Evolutionary conservation across 1,140 invertebrate species (phyloP).

Genomic region (Tetragnatha versicolor): DNA sequence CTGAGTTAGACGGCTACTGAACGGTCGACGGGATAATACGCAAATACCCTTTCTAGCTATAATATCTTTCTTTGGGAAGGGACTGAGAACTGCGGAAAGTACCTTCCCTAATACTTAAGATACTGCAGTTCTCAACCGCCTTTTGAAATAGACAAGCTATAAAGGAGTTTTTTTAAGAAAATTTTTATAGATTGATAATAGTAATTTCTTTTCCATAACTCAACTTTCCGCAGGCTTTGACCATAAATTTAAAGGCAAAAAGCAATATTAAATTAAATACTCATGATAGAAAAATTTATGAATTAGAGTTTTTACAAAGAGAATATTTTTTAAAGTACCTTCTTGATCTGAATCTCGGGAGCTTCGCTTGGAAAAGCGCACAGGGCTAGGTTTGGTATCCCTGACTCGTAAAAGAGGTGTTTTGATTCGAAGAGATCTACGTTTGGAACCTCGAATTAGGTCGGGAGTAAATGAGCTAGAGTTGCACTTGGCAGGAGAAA

Average conservation of each 20-base stretch:
- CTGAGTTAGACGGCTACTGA: too few species aligned
- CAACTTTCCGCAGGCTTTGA: too few species aligned
- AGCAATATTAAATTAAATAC: not conserved
- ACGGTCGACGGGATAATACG: too few species aligned
- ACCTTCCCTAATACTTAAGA: too few species aligned
- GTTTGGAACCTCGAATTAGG: not conserved
- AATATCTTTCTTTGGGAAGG: too few species aligned
- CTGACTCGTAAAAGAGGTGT: constrained; percentile 39
- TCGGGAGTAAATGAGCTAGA: constrained; percentile 8
- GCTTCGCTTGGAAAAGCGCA: constrained; percentile 36
- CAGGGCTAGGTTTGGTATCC: constrained; percentile 39
- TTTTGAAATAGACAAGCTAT: too few species aligned
- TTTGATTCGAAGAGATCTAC: constrained; percentile 36
- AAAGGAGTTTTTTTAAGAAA: too few species aligned
- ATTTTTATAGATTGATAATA: too few species aligned
- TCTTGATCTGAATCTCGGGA: constrained; percentile 24
- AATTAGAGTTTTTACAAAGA: not conserved
- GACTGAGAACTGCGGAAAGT: too few species aligned
- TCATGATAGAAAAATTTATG: not conserved
- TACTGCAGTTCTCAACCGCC: too few species aligned
- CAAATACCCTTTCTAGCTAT: too few species aligned
- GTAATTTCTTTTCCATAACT: too few species aligned
- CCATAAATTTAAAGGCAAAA: not conserved
- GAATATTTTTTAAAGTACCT: constrained; percentile 11
- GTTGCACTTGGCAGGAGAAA: not conserved